Conservation (phyloP, 2,113 vertebrate genomes). For the Pollachius pollachius region DNA sequence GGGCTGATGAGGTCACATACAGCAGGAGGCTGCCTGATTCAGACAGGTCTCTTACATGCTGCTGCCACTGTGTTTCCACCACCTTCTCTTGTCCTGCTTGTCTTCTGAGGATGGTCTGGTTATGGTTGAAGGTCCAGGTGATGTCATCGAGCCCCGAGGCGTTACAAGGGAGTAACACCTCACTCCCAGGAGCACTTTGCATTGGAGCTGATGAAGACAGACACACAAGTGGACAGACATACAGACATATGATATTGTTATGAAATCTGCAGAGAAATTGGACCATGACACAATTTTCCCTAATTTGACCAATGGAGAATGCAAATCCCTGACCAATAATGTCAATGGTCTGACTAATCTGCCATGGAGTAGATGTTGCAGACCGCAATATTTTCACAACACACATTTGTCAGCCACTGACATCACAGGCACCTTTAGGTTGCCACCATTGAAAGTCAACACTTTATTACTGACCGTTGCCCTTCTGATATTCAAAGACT, state of each 20-base stretch:
- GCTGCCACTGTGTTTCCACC: slow-evolving; percentile 14
- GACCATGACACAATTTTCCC: background rate
- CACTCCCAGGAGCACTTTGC: slow-evolving; percentile 7
- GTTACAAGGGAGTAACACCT: slow-evolving; percentile 24
- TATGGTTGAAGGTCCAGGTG: slow-evolving; percentile 31
- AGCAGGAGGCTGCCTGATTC: slow-evolving; percentile 24
- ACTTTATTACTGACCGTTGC: too few relatives aligned
- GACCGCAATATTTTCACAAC: background rate
- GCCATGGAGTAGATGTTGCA: too few relatives aligned
- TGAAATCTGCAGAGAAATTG: background rate
- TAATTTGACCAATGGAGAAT: background rate
- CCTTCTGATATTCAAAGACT: slow-evolving; percentile 5
- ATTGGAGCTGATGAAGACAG: slow-evolving; percentile 20
- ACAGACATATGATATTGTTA: background rate
- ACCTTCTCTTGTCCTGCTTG: background rate
- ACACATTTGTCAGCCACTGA: too few relatives aligned
- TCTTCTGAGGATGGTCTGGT: background rate
- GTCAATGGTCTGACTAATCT: background rate
- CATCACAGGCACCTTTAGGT: too few relatives aligned
- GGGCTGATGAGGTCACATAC: background rate
- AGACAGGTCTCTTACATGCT: slow-evolving; percentile 25
- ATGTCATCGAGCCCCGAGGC: background rate
- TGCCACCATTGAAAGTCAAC: too few relatives aligned
- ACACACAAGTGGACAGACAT: background rate
- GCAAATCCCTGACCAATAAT: background rate